Percentiles rank a stretch among this genome's conserved stretches.
Evolutionary conservation across 1,140 invertebrate species (phyloP).

Genomic region (Hestina assimilis): DNA sequence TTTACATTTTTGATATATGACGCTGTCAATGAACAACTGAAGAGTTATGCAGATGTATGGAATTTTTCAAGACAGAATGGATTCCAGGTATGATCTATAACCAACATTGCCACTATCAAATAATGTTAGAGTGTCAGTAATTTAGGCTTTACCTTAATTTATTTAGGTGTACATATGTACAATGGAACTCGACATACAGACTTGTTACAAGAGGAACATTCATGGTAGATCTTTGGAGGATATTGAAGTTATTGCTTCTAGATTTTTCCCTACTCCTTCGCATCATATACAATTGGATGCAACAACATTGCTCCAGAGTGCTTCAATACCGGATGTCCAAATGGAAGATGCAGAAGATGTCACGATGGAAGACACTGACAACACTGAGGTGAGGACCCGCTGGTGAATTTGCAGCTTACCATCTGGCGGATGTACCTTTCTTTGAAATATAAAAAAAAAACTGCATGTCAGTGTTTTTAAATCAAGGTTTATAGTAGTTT

Average conservation of each 20-base stretch:
- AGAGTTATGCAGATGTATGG: constrained; percentile 92
- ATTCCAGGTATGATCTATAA: constrained; percentile 92
- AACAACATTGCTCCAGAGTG: constrained; percentile 89
- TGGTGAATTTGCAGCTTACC: neutral
- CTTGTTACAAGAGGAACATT: constrained; percentile 90
- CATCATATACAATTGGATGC: constrained; percentile 86
- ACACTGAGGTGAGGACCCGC: constrained; percentile 60
- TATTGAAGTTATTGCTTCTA: constrained; percentile 86
- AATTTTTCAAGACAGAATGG: constrained; percentile 91
- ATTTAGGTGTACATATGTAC: constrained; percentile 92
- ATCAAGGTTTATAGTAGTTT: too few species aligned
- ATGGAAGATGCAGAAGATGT: constrained; percentile 80
- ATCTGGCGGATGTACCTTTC: neutral
- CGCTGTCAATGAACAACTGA: constrained; percentile 89
- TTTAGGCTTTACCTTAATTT: constrained; percentile 7
- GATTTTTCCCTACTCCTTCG: constrained; percentile 89
- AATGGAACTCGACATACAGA: constrained; percentile 88
- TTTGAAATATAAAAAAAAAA: too few species aligned
- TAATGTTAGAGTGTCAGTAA: too few species aligned
- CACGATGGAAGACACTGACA: constrained; percentile 71
- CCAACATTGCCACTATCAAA: too few species aligned
- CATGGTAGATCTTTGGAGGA: constrained; percentile 89
- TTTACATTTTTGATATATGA: constrained; percentile 96
- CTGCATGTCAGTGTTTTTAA: too few species aligned
- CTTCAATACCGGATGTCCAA: constrained; percentile 80